phyloP scores from a whole-genome alignment of 2,113 vertebrate species.

The Entomyzon cyanotis region DNA sequence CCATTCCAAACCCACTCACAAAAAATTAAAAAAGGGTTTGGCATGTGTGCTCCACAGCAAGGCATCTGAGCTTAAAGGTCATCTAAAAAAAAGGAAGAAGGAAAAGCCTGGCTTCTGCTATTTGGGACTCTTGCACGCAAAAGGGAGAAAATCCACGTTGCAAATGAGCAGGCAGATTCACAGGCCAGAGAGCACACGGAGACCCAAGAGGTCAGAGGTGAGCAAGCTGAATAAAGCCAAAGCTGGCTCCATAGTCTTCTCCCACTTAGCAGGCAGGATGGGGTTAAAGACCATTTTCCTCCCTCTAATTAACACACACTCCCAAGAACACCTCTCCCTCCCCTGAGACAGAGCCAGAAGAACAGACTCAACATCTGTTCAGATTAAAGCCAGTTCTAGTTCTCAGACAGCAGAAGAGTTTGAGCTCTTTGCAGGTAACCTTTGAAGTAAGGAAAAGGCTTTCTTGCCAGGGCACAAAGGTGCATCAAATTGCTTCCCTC shows the following conservation, averaged over 20 bases:
- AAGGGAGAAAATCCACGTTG: background rate
- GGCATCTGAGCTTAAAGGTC: conserved; percentile 51
- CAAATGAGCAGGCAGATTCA: background rate
- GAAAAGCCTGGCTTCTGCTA: background rate
- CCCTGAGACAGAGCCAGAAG: background rate
- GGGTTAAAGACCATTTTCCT: conserved; percentile 15
- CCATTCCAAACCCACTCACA: conserved; percentile 56
- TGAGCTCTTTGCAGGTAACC: background rate
- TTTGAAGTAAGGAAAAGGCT: conserved; percentile 42
- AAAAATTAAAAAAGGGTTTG: background rate
- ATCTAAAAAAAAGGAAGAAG: background rate
- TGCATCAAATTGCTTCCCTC: conserved; percentile 20
- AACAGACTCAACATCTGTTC: background rate
- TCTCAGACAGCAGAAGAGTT: conserved; percentile 8
- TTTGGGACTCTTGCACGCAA: background rate
- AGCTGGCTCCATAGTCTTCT: background rate
- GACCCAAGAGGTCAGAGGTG: background rate
- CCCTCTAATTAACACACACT: background rate
- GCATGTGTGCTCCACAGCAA: conserved; percentile 4
- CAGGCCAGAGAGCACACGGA: background rate
- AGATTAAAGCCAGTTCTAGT: conserved; percentile 28
- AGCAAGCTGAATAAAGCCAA: background rate
- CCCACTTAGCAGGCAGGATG: background rate
- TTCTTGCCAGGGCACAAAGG: conserved; percentile 27
- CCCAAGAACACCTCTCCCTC: background rate